Evolutionary conservation across 2,888 invertebrate genomes (phyloP), one percentile per base, ranked within the genome.

Genomic region (Nomada goodeniana): DNA sequence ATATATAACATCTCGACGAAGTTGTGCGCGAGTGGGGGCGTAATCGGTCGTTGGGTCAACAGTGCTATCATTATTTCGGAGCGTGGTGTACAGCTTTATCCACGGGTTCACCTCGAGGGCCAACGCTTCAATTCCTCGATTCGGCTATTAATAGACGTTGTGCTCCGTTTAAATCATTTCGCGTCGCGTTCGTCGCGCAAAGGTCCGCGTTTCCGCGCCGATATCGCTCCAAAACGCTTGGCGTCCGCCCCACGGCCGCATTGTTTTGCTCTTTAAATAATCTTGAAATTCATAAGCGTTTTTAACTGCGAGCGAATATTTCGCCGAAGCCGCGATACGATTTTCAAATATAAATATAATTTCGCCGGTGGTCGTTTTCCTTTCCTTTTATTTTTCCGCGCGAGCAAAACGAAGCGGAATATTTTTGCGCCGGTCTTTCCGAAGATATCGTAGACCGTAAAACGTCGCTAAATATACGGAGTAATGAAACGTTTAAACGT

Each of bases 51-150:
- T 20, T 47, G 63, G 77, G 78, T 77, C 70, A 64, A 26, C 36
- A 15, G 50, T 18, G 70, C 64, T 70, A 42, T 70, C 59, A n/a
- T 47, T 70, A 60, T 77, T 80, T 80, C 29, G 23, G 64, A 64
- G 42, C 53, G 15, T 23, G n/a, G 2, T n/a, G 64, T 20, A 44
- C 61, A 11, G 23, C 52, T 52, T 72, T 72, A 72, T 47, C 47
- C 76, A 36, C 18, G 44, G 20, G 18, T 74, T 61, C 47, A 42
- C 60, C 60, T 68, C 52, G 53, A 26, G 4, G 36, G 11, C 36
- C n/a, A 18, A 53, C 18, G 52, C 44, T 73, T 67, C n/a, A 52
- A 60, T 77, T 65, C 64, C 52, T 36, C 44, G 53, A 57, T 63
- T 47, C 68, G 20, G 47, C 50, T 78, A 68, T 74, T 61, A 77